Percentiles rank a stretch among this genome's conserved stretches.
These are phyloP conservation scores for Thamnophis sirtalis DNA, from an alignment of 2,113 vertebrate genomes.

Conservation along the genomic window DNA sequence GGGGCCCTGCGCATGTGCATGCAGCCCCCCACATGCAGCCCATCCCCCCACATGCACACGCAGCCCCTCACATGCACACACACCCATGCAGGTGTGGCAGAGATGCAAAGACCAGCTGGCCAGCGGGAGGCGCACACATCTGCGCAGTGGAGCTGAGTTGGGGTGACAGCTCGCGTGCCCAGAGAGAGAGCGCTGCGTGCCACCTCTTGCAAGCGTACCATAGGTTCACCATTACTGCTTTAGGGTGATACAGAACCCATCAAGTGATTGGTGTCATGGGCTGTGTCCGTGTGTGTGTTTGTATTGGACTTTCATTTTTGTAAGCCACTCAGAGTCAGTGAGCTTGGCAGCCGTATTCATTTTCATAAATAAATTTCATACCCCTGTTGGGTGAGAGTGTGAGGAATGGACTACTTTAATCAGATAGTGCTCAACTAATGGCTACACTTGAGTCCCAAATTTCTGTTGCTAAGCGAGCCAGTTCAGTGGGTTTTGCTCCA, in stretches of 20 bases:
- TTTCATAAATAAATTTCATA: neutral
- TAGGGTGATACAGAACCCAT: neutral
- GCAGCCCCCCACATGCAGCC: no score
- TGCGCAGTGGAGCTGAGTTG: no score
- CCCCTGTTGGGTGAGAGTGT: neutral
- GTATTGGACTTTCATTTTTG: neutral
- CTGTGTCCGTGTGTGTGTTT: neutral
- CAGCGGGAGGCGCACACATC: no score
- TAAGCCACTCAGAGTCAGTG: neutral
- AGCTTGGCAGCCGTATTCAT: neutral
- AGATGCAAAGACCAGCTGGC: no score
- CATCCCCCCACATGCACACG: no score
- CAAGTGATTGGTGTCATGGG: neutral
- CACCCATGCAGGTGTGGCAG: no score
- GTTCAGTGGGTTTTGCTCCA: neutral
- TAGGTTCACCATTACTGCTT: neutral
- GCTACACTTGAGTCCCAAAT: neutral
- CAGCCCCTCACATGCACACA: no score
- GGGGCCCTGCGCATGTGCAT: no score
- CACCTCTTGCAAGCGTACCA: no score
- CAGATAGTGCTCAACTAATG: neutral
- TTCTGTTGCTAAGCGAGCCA: neutral
- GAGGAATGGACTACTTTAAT: neutral
- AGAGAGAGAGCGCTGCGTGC: no score
- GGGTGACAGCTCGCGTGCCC: no score